Evolutionary conservation across 1,140 invertebrate species (phyloP), one percentile per base, ranked within the genome.

Genomic region (Planococcus citri): DNA sequence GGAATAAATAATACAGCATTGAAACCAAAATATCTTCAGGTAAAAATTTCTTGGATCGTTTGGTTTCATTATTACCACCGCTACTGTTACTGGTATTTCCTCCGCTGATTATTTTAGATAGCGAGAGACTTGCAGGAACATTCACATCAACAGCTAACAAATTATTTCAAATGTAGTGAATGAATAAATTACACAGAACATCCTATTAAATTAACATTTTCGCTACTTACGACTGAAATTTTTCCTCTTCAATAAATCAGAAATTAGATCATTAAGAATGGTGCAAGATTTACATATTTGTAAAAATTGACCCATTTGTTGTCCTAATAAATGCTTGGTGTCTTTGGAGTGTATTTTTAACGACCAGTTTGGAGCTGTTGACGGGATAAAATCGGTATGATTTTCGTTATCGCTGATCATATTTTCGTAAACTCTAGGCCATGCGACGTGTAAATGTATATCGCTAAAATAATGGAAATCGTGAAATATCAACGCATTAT

Each of bases 381-480:
- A 79, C 10, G 94, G 92, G 76, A 94, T 87, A 74, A 97, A 87
- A 80, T 96, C 91, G 41, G 88, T 89, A 77, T 92, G 92, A 70
- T 84, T 86, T 76, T 92, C 87, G 73, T 87, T 91, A 76, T 97
- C 95, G 0, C 94, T 86, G 27, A 96, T 86, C 29, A 91, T 84
- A 77, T 90, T 88, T 77, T 96, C 94, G 2, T 87, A 85, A 64
- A 97, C 80, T 76, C 87, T 83, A 1, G 88, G 88, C 95, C 95
- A 98, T 9, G 88, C 89, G n/a, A 89, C 87, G 75, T 87, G 88
- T 1, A 97, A 78, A 71, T 88, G 81, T 27, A 95, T 80, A 78
- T 89, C 86, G 61, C 87, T 88, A 71, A 33, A 33, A 33, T 33
- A 12, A 51, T 85, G 78, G 73, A 58, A 33, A 33, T 33, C 29